Evolutionary conservation across 2,113 vertebrate species (phyloP), one percentile per base, ranked within the genome.

Genomic region (Myotis lucifugus): DNA sequence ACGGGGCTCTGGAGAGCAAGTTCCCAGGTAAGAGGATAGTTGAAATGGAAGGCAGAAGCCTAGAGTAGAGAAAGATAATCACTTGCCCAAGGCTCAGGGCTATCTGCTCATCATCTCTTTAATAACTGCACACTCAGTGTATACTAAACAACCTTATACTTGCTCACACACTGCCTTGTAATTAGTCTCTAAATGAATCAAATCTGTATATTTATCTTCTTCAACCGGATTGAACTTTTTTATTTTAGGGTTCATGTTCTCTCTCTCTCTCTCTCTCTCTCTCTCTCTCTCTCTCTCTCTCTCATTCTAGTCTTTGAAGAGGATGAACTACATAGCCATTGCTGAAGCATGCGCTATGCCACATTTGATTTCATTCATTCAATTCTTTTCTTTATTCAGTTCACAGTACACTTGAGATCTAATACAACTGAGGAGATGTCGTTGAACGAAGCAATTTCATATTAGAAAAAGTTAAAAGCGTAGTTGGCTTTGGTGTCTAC

Each of bases 131-230:
- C 25, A 61, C 17, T 76, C 64, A 46, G n/a, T 74, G 21, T 34
- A 15, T 25, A 46, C 37, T 67, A 42, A 50, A 27, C 37, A 25
- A 32, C 42, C 32, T 84, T 23, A 48, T 18, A 23, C 64, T 78
- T 95, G 86, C 61, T 92, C 66, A 59, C 8, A 27, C 14, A 52
- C 37, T 37, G 27, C 37, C 85, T 87, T 76, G 29, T 61, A 90
- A 73, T 88, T 54, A 29, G 29, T 42, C 42, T 95, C 48, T 91
- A 18, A 37, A 88, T 97, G 32, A 95, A 83, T 85, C 54, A 64
- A 46, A 52, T 61, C 17, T 56, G 6, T 27, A 18, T 73, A 37
- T 83, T 76, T 82, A 70, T 85, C 61, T 91, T 89, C 40, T 69
- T 15, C 42, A 85, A 70, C 17, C 88, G 66, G 21, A 76, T 2